Base-by-base conservation (phyloP, 1,140 invertebrate species). In the Drosophila novamexicana region DNA sequence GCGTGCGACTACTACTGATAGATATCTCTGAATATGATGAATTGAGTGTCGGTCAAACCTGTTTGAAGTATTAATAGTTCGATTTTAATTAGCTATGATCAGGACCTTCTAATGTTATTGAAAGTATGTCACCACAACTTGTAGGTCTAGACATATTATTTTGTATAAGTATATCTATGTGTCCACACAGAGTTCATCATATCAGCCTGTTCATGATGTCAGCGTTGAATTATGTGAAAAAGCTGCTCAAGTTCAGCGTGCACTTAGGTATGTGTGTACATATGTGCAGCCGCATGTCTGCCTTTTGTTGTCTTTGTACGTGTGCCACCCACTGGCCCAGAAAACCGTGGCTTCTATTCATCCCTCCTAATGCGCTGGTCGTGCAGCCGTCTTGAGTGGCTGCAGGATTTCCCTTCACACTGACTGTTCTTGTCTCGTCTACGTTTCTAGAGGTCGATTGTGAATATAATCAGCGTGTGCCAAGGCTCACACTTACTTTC, bases 201-300 rank as follows among this genome's bases (percentile, higher is more conserved):
- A 22, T 39, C 37, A 16, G 42, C 39, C 36, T 58, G 63, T 36
- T 61, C 36, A 50, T 75, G 72, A 75, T 75, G 73, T 71, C 73
- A 75, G 58, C 54, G 47, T 53, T 47, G 14, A 45, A 10, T 22
- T 50, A 59, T 34, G 34, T 61, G 64, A 42, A 61, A 45, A 73
- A 73, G 42, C 36, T 75, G 56, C 58, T 90, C 84, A 89, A 89
- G 84, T 89, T 89, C 84, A 89, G 89, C 77, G 61, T 78, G 80
- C 84, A 89, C 77, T 89, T 84, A 39, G 57, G 22, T 49, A 32
- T 16, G 47, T 18, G 39, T 14, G 29, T 49, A 37, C 6, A 18
- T 18, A 47, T 16, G 7, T 44, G 40, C 39, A 32, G 29, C 29
- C 18, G 22, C 22, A 22, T 22, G 58, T 29, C 49, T 42, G 44